Evolutionary conservation across 2,113 vertebrate species (phyloP).

Genomic region (Asarcornis scutulata): DNA sequence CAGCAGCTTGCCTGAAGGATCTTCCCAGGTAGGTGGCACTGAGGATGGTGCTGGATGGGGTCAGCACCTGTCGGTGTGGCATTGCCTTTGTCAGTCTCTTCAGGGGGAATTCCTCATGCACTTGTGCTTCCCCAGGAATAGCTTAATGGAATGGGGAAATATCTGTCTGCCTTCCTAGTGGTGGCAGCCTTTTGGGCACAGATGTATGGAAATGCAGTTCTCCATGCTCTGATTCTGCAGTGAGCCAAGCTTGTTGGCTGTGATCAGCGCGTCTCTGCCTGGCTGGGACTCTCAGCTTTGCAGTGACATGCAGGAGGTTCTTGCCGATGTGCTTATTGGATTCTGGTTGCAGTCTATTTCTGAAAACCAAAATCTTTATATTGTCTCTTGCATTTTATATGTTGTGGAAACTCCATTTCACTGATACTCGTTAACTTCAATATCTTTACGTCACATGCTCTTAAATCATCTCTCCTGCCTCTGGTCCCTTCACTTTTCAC

Average conservation of each 20-base stretch:
- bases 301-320: background rate
- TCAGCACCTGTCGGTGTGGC: background rate
- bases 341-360: background rate
- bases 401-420: background rate
- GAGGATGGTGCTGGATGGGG: background rate
- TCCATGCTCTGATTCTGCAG: background rate
- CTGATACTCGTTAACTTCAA: background rate
- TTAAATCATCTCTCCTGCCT: background rate
- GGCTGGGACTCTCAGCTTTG: background rate
- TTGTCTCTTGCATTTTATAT: background rate
- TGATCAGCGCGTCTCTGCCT: background rate
- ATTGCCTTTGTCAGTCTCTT: background rate
- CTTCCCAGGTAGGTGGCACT: rapidly evolving
- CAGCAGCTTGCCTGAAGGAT: background rate
- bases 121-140: background rate
- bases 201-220: too few species aligned
- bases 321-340: too few species aligned
- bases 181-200: background rate
- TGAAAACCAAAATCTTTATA: background rate
- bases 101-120: rapidly evolving
- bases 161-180: background rate
- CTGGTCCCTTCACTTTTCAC: background rate
- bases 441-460: background rate
- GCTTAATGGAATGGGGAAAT: background rate
- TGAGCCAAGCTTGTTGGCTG: background rate